Evolutionary conservation across 2,113 vertebrate species (phyloP).

Genomic region (Silurus asotus): DNA sequence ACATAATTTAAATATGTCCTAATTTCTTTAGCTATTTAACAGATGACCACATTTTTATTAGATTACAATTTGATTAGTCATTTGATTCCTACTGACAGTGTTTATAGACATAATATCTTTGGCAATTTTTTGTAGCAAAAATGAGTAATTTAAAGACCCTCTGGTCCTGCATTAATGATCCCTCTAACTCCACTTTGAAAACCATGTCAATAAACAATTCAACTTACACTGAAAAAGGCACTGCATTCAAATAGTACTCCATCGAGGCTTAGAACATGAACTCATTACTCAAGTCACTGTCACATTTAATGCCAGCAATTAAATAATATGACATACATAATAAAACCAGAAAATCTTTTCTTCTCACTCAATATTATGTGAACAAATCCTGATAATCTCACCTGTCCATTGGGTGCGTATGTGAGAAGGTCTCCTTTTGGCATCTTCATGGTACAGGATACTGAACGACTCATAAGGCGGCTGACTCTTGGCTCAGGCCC

Average conservation of each 20-base stretch:
- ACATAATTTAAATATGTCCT: neutral
- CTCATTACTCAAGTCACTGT: neutral
- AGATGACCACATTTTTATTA: neutral
- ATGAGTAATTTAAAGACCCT: neutral
- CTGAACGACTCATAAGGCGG: conserved; percentile 93
- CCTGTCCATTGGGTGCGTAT: conserved; percentile 91
- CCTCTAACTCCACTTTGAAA: neutral
- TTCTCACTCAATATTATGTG: neutral
- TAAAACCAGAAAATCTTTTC: neutral
- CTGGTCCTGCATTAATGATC: neutral
- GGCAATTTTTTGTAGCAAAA: neutral
- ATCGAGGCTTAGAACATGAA: neutral
- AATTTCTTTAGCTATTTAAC: neutral
- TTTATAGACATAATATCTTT: neutral
- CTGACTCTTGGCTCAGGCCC: conserved; percentile 90
- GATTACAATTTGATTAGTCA: neutral
- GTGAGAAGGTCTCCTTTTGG: conserved; percentile 94
- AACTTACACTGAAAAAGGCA: neutral
- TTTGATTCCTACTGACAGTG: neutral
- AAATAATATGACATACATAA: neutral
- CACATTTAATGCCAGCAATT: neutral
- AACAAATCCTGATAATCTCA: conserved; percentile 24
- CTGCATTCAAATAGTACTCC: neutral
- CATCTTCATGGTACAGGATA: conserved; percentile 95
- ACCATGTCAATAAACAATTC: neutral